Evolutionary conservation across 2,888 invertebrate genomes (phyloP).

Genomic region (Eueremaeus valkanovi): DNA sequence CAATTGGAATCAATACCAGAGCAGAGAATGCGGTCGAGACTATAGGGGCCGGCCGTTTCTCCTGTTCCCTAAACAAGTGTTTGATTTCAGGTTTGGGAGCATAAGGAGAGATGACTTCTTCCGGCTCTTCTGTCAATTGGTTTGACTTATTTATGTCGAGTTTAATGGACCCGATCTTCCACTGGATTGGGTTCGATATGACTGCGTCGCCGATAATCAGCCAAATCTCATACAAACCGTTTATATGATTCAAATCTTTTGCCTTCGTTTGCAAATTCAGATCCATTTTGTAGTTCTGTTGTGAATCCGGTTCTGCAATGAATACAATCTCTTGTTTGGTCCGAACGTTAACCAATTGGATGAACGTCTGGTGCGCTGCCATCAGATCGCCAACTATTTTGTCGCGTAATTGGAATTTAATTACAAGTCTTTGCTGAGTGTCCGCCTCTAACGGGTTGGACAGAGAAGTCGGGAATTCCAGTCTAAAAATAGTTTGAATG

Average conservation of each 20-base stretch:
- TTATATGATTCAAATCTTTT: conserved; percentile 69
- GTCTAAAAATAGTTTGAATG: conserved; percentile 53
- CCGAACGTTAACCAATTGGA: conserved; percentile 66
- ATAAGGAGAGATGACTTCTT: conserved; percentile 51
- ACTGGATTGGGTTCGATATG: conserved; percentile 80
- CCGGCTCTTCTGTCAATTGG: too few relatives aligned
- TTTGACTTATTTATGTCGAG: too few relatives aligned
- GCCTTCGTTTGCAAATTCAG: conserved; percentile 77
- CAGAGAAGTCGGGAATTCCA: conserved; percentile 69
- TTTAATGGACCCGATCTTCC: conserved; percentile 73
- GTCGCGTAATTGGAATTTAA: conserved; percentile 75
- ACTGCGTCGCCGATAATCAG: conserved; percentile 87
- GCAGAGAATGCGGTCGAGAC: conserved; percentile 88
- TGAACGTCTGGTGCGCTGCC: conserved; percentile 67
- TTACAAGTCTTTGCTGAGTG: conserved; percentile 77
- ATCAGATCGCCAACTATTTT: conserved; percentile 64
- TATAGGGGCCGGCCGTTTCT: conserved; percentile 78
- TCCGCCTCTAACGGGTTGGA: conserved; percentile 71
- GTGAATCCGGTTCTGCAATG: conserved; percentile 77
- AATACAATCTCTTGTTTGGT: conserved; percentile 81
- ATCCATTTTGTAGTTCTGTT: conserved; percentile 72
- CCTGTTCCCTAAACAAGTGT: conserved; percentile 87
- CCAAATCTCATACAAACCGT: conserved; percentile 74
- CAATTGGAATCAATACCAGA: conserved; percentile 72
- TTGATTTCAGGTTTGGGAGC: conserved; percentile 61